A percentile compares a stretch with the other conserved stretches of the same genome.
Evolutionary conservation across 1,140 invertebrate species (phyloP).

Genomic region (Microplitis mediator): DNA sequence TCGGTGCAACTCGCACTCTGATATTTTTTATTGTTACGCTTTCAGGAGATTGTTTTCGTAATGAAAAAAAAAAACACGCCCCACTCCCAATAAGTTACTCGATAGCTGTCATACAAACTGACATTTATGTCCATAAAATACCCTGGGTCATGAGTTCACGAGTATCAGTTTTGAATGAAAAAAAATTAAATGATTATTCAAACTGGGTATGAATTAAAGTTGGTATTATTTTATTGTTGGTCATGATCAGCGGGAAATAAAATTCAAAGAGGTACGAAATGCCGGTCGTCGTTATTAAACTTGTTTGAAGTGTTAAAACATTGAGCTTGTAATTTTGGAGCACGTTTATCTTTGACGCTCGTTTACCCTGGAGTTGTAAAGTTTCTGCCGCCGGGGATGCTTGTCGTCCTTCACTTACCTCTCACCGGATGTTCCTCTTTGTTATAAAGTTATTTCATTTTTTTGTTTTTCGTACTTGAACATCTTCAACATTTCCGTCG

Average conservation of each 20-base stretch:
- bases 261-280: too few species aligned
- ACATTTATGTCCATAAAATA: too few species aligned
- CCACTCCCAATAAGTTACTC: neutral
- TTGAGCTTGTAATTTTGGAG: neutral
- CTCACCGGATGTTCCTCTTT: constrained; percentile 11
- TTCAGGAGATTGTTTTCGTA: neutral
- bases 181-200: too few species aligned
- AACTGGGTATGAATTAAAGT: too few species aligned
- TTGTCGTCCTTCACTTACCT: neutral
- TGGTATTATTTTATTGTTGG: too few species aligned
- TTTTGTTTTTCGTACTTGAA: neutral
- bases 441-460: neutral
- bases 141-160: too few species aligned
- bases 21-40: neutral
- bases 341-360: constrained; percentile 1
- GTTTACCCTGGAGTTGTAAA: constrained; percentile 1
- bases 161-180: too few species aligned
- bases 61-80: neutral
- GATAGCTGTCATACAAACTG: neutral
- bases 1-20: too few species aligned
- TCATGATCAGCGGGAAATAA: too few species aligned
- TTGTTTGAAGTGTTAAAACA: neutral
- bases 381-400: neutral
- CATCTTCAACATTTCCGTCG: neutral
- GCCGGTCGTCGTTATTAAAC: neutral